Evolutionary conservation across 2,888 invertebrate species (phyloP).

Genomic region (Malacosoma neustria): DNA sequence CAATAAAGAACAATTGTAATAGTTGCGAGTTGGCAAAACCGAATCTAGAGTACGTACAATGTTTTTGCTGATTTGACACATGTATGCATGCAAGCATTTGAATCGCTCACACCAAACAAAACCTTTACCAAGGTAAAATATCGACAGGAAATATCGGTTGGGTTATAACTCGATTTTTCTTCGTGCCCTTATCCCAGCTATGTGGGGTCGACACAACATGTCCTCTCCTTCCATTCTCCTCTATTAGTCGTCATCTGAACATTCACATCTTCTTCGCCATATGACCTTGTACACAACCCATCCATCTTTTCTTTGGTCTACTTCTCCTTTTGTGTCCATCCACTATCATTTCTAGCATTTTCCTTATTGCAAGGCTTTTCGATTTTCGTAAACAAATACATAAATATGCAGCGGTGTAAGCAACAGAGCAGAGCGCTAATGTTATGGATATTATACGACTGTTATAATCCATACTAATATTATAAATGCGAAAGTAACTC

Average conservation of each 20-base stretch:
- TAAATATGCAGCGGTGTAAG: too few species aligned
- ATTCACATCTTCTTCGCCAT: not conserved
- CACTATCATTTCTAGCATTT: not conserved
- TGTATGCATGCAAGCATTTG: not conserved
- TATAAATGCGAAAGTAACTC: too few species aligned
- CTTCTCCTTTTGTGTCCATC: not conserved
- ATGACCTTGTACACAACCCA: not conserved
- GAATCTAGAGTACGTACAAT: not conserved
- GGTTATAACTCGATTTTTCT: not conserved
- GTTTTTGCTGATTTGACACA: not conserved
- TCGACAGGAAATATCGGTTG: not conserved
- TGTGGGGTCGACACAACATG: not conserved
- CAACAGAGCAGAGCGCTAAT: too few species aligned
- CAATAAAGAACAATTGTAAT: too few species aligned
- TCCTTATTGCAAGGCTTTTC: too few species aligned
- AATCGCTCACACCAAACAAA: not conserved
- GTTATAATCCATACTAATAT: too few species aligned
- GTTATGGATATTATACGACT: too few species aligned
- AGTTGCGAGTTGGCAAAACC: too few species aligned
- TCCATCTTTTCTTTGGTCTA: not conserved
- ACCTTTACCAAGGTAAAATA: not conserved
- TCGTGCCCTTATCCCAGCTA: not conserved
- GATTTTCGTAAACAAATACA: too few species aligned
- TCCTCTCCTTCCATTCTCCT: not conserved
- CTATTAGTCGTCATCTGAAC: not conserved